Base-by-base conservation (phyloP, 2,888 invertebrate genomes). In the Taphrorychus bicolor region DNA sequence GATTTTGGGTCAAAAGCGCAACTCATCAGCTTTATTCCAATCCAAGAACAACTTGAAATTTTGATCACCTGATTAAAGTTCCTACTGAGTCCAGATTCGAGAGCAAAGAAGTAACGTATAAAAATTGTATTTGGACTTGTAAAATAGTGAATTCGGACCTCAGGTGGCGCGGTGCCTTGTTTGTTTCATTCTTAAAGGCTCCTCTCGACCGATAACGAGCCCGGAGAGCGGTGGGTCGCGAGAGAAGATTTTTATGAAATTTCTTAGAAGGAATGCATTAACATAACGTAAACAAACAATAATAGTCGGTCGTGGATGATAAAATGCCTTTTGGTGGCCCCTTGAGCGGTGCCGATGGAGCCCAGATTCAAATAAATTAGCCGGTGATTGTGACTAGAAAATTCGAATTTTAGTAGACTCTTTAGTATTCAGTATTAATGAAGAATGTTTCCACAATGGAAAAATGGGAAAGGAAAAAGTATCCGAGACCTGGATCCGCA, bases 121-220 rank as follows among this genome's bases (percentile, higher is more conserved):
- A n/a, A n/a, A n/a, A n/a, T n/a, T n/a, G n/a, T n/a, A n/a, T 7
- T 32, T 32, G 7, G 32, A 32, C 32, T 1, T 9, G 9, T 32
- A 7, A 11, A 32, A 32, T 32, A 32, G 3, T 32, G 11, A 32
- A 11, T 45, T 45, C 45, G 17, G 45, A 16, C 45, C 45, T 45
- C 16, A 16, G 45, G 16, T n/a, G n/a, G n/a, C 11, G 40, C 63
- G 49, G 63, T 63, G 56, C 56, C 57, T 63, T 63, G 56, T 57
- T 64, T 64, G 51, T 49, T 64, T 59, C 64, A 64, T 64, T 64
- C 64, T 64, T 64, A 58, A 64, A 51, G 58, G 24, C 64, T 51
- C n/a, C n/a, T 23, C 5, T 40, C 41, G 40, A 22, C 52, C 23
- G 57, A 57, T 63, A 57, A 57, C 57, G 41, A 40, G 18, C 22